Evolutionary conservation across 1,140 invertebrate species (phyloP), one percentile per base, ranked within the genome.

Genomic region (Lordiphosa mommai): DNA sequence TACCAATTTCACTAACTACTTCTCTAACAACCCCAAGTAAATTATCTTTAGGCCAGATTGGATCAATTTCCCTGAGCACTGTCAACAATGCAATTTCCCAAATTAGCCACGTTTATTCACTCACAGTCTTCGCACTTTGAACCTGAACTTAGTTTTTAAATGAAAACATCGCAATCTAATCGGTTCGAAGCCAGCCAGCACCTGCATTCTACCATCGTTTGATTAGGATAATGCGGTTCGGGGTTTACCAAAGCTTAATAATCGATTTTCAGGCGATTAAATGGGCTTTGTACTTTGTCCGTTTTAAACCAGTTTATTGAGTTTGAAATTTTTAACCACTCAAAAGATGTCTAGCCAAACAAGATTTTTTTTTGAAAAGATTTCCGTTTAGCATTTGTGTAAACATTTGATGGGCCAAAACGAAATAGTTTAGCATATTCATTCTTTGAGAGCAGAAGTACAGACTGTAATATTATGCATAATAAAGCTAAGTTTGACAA

Each of bases 71-170:
- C 27, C 12, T 9, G 6, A 3, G 6, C 4, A 2, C 20, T 29
- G 41, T 56, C 40, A 65, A 66, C 50, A 52, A 49, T 40, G 12
- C 43, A 44, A 65, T 65, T 56, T 17, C 3, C 17, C 1, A 48
- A 48, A 48, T 17, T 32, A 17, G 36, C 48, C 40, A 12, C n/a
- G 6, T 43, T 12, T 20, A 23, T 40, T 20, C 27, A 36, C 16
- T 32, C 6, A 34, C 32, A 67, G 52, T 38, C 63, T 67, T 67
- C 37, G 63, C 32, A 67, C 63, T 67, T 67, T 67, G 44, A 29
- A 27, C 8, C 33, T 40, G 33, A 32, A 23, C 32, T 38, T 41
- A 10, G 40, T 23, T 32, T 37, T 20, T n/a, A 17, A 17, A 14
- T 29, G 12, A 7, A 27, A 30, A 40, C 32, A 12, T 32, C 8